Conservation (phyloP, 2,888 invertebrate species). For the Papilio gigon region DNA sequence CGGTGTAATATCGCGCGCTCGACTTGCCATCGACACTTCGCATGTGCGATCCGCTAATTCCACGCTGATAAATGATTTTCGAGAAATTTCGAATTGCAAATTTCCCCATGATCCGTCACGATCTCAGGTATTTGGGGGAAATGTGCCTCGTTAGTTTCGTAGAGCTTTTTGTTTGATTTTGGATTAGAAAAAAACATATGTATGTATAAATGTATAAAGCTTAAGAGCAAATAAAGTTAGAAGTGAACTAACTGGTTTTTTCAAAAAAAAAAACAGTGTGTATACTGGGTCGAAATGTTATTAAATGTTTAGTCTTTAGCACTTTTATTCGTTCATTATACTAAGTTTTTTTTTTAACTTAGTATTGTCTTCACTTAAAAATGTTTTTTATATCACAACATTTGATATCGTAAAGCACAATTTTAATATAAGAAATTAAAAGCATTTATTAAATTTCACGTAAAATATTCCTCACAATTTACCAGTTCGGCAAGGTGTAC, state of each 20-base stretch:
- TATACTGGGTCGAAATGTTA: no score
- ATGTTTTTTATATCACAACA: no score
- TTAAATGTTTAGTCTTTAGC: no score
- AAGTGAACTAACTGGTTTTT: no score
- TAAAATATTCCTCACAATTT: constrained; percentile 44
- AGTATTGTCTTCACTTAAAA: no score
- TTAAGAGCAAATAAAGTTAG: background rate
- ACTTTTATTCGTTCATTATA: background rate
- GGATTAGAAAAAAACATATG: background rate
- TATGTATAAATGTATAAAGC: background rate
- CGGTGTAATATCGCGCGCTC: constrained; percentile 72
- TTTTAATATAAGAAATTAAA: background rate
- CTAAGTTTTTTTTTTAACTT: background rate
- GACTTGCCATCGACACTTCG: constrained; percentile 65
- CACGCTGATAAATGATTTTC: constrained; percentile 72
- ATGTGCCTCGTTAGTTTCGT: constrained; percentile 31
- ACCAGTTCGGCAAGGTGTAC: constrained; percentile 48
- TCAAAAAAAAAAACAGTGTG: no score
- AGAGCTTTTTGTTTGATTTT: constrained; percentile 7
- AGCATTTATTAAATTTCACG: constrained; percentile 34
- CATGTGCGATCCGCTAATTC: constrained; percentile 74
- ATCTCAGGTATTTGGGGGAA: constrained; percentile 42
- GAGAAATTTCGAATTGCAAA: constrained; percentile 61
- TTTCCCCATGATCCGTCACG: constrained; percentile 60
- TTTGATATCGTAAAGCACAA: background rate